Base-by-base conservation (phyloP, 2,888 invertebrate species). In the Pammene fasciana region DNA sequence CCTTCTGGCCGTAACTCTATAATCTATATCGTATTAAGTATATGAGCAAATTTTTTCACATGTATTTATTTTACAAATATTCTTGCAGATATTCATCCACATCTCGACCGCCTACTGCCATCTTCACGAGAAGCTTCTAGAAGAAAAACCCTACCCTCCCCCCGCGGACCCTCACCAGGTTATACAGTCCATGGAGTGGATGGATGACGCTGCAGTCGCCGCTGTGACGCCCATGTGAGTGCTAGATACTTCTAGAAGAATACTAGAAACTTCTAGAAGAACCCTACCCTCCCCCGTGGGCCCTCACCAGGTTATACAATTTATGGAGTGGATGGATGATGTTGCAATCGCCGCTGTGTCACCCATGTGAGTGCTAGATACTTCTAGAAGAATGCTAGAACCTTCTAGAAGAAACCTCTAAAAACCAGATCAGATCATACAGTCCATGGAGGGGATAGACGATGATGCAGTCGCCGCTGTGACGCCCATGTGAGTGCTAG, bases 111-210 rank as follows among this genome's bases (percentile, higher is more conserved):
- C 60, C 11, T 60, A 60, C 60, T 60, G 60, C 48, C 60, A 60
- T 11, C 60, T 60, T 2, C 46, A 97, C 79, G 95, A 96, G 82
- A 94, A 95, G 73, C 93, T 97, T 4, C 87, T 98, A 18, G 95
- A 96, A 74, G 99, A 99, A 88, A 95, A 95, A 78, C 94, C 97
- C 0, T 99, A 99, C 85, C 96, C 97, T 4, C 96, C 97, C 0
- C 96, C 97, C 0, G 95, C 95, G 62, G 93, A 96, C 87, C 96
- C 96, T 0, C 94, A 96, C 76, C 93, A 95, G 76, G 93, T 97
- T 73, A 96, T 97, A 62, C 94, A 95, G 79, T 94, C 95, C 0
- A 94, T 96, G 71, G 97, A 97, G 83, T 96, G 96, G 95, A 94
- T 97, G 93, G 94, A 94, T 9, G 96, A 96, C 9, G 95, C 95